These are phyloP conservation scores for Stegodyphus mimosarum DNA, from an alignment of 1,140 invertebrate genomes.

Conservation along the genomic window DNA sequence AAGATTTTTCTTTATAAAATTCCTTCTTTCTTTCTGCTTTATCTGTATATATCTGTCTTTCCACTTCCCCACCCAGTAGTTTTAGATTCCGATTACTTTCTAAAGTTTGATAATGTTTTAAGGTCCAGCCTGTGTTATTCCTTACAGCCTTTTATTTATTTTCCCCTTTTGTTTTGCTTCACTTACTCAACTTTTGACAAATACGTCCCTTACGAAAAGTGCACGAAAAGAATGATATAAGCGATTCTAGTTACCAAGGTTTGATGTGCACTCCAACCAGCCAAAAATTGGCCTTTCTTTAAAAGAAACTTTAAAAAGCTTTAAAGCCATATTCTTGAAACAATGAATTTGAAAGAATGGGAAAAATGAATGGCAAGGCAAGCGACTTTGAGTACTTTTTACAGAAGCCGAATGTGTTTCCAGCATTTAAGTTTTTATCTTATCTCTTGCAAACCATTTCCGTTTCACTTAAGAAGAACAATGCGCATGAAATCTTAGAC, in stretches of 20 bases:
- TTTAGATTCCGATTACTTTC: conserved; percentile 50
- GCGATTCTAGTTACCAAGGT: conserved; percentile 29
- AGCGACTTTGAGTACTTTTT: not conserved
- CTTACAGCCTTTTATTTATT: not conserved
- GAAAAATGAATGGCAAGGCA: not conserved
- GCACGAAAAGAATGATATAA: conserved; percentile 36
- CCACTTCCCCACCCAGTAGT: conserved; percentile 24
- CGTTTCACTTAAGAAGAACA: too few relatives aligned
- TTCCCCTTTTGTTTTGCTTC: conserved; percentile 17
- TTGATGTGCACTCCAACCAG: conserved; percentile 23
- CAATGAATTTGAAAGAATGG: conserved; percentile 9
- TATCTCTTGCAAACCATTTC: too few relatives aligned
- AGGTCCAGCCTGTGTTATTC: conserved; percentile 6
- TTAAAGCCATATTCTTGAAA: conserved; percentile 13
- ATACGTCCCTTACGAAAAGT: conserved; percentile 33
- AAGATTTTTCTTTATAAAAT: conserved; percentile 46
- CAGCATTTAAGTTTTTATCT: too few relatives aligned
- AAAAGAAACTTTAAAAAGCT: not conserved
- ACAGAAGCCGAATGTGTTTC: not conserved
- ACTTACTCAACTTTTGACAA: conserved; percentile 55
- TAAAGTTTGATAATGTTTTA: conserved; percentile 56
- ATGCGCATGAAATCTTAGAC: too few relatives aligned
- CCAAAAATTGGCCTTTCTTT: not conserved
- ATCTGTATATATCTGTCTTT: conserved; percentile 31
- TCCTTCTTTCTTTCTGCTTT: conserved; percentile 24